Evolutionary conservation across 1,140 invertebrate species (phyloP), one percentile per base, ranked within the genome.

Genomic region (Rhynchophorus ferrugineus): DNA sequence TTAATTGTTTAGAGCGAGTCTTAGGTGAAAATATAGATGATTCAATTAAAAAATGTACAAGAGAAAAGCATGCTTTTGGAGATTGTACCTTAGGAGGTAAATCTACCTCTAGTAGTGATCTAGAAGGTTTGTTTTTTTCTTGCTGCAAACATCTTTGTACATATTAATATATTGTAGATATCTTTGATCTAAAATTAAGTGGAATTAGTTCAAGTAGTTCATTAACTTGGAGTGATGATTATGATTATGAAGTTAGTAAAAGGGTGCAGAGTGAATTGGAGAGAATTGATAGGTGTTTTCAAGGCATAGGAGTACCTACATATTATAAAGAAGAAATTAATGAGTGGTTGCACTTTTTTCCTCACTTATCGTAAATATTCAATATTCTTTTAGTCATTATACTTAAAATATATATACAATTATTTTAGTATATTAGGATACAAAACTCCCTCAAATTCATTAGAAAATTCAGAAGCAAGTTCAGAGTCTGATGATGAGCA

Each of bases 161-260:
- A 21, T 3, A 24, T 20, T 21, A 18, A 6, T 22, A 21, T 18
- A 3, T 22, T 24, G 8, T 19, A 24, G 9, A 20, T 19, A 43
- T 44, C 18, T 44, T 54, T 41, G 37, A 22, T n/a, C 16, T 42
- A 16, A 49, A 38, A 49, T 9, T 55, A 9, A 49, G 39, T 39
- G 53, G 35, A 5, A 16, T 49, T 17, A 61, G 59, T 45, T 60
- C 61, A 11, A 61, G 59, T 8, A 65, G 63, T 49, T 63, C 63
- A n/a, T 18, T 62, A 36, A 65, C 61, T 49, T 63, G 63, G 61
- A 57, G 59, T 22, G 61, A 61, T 18, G 63, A 63, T 16, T 58
- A 54, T 50, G 61, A 65, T 24, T 37, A 21, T 16, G 63, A 65
- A 54, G 48, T 54, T 2, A 56, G 50, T n/a, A 59, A 44, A 22